Evolutionary conservation across 2,797 vertebrate genomes (phyloP), one percentile per base, ranked within the genome.

Genomic region (Poeciliopsis turneri): DNA sequence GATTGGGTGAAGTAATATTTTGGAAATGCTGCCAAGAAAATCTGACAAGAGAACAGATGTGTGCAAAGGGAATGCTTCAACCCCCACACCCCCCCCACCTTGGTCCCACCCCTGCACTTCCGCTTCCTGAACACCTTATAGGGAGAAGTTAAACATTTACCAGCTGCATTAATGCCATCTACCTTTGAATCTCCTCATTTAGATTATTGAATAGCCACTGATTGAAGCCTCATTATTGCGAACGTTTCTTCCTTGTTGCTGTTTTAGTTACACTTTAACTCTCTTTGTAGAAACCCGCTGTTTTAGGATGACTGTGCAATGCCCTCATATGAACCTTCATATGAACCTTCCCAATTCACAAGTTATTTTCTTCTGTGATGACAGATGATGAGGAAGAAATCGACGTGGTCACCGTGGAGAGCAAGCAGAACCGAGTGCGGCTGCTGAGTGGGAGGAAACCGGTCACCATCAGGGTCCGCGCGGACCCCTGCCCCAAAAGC

Each of bases 341-440:
- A 18, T 51, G 57, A n/a, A 66, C 4, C 3, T 61, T 69, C 66
- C 33, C 2, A 70, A 51, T 57, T 92, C 55, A 86, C 76, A 41
- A 77, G 30, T 83, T 84, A 16, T 83, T 85, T 75, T 84, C 20
- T 41, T 77, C 3, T 93, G 46, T 82, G n/a, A 78, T 86, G 51
- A 66, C 88, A 95, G 95, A 95, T 87, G 94, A 95, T 6, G 94
- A 97, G 0, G 98, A 98, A 82, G 98, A 99, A 91, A 98, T 99
- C 0, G 98, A 99, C 0, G 97, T 99, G 30, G 98, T 99, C 85
- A 98, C 98, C 0, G 97, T 99, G 89, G 97, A 98, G 90, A 99
- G 95, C 93, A 96, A 97, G n/a, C 96, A 97, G 76, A 98, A 96
- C 86, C 95, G 96, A 57, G 75, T 90, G 36, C 96, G 96, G 33